phyloP scores from a whole-genome alignment of 2,888 invertebrate species.

The Cerceris ruficornis region DNA sequence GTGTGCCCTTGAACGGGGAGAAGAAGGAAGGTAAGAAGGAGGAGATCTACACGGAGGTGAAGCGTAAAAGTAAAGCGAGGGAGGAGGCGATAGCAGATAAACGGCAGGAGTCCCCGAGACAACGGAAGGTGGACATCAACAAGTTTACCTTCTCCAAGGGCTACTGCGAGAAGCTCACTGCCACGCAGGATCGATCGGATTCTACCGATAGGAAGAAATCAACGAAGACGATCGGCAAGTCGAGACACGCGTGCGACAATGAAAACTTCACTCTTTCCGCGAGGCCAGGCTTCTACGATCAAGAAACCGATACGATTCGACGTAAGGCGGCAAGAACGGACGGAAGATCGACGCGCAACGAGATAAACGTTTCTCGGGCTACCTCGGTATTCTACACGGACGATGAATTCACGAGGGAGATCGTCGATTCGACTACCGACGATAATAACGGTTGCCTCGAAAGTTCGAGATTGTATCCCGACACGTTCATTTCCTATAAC shows the following conservation, averaged over 20 bases:
- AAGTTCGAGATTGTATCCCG: slow-evolving; percentile 67
- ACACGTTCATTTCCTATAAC: slow-evolving; percentile 34
- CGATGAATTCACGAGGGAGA: slow-evolving; percentile 3
- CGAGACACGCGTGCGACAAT: slow-evolving; percentile 52
- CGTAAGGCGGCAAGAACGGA: slow-evolving; percentile 12
- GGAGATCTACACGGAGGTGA: slow-evolving; percentile 64
- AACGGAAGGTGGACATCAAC: slow-evolving; percentile 49
- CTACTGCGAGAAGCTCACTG: slow-evolving; percentile 49
- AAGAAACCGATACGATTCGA: not conserved
- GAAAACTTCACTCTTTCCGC: slow-evolving; percentile 73
- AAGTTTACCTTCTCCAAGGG: slow-evolving; percentile 62
- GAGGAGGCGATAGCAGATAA: slow-evolving; percentile 12
- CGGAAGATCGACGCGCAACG: slow-evolving; percentile 28
- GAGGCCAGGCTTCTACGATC: slow-evolving; percentile 63
- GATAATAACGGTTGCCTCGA: slow-evolving; percentile 51
- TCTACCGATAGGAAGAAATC: slow-evolving; percentile 19
- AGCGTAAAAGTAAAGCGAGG: slow-evolving; percentile 50
- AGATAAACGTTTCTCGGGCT: slow-evolving; percentile 37
- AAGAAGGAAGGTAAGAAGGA: slow-evolving; percentile 44
- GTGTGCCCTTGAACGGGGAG: not conserved
- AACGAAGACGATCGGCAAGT: slow-evolving; percentile 9
- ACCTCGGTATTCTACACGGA: slow-evolving; percentile 43
- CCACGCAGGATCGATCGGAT: slow-evolving; percentile 29
- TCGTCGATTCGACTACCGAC: slow-evolving; percentile 29
- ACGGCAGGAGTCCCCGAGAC: slow-evolving; percentile 28